Evolutionary conservation across 2,888 invertebrate species (phyloP).

Genomic region (Himalopsyche japonica): DNA sequence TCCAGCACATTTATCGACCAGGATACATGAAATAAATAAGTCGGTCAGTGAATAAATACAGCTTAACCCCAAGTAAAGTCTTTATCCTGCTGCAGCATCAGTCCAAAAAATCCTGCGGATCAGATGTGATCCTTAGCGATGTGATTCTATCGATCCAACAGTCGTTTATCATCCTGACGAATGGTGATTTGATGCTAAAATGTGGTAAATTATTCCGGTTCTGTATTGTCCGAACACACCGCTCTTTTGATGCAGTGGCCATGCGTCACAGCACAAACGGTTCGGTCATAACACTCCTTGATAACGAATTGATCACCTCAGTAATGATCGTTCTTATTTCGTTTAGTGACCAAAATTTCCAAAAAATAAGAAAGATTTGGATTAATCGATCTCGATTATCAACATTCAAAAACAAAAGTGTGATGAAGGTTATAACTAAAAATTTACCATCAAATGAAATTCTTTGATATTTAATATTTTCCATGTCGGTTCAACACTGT

Average conservation of each 20-base stretch:
- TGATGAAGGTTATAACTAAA: too few species aligned
- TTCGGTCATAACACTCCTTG: background rate
- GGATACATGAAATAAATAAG: background rate
- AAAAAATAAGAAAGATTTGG: too few species aligned
- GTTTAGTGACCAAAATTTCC: background rate
- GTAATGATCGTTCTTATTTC: background rate
- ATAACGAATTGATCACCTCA: background rate
- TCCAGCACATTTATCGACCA: too few species aligned
- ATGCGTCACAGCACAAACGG: background rate
- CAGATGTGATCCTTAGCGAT: background rate
- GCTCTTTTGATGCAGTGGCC: background rate
- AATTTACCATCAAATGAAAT: too few species aligned
- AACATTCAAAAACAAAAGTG: too few species aligned
- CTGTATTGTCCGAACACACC: conserved; percentile 22
- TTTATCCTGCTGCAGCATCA: background rate
- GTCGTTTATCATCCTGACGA: conserved; percentile 28
- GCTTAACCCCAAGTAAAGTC: background rate
- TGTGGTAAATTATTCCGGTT: conserved; percentile 28
- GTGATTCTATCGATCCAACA: background rate
- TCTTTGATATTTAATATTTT: too few species aligned
- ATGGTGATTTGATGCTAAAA: conserved; percentile 36
- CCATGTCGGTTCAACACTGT: too few species aligned
- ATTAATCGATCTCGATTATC: too few species aligned
- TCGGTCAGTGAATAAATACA: background rate
- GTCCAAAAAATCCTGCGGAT: background rate